Conservation (phyloP, 2,888 invertebrate genomes). For the Acanthoscelides obtectus region DNA sequence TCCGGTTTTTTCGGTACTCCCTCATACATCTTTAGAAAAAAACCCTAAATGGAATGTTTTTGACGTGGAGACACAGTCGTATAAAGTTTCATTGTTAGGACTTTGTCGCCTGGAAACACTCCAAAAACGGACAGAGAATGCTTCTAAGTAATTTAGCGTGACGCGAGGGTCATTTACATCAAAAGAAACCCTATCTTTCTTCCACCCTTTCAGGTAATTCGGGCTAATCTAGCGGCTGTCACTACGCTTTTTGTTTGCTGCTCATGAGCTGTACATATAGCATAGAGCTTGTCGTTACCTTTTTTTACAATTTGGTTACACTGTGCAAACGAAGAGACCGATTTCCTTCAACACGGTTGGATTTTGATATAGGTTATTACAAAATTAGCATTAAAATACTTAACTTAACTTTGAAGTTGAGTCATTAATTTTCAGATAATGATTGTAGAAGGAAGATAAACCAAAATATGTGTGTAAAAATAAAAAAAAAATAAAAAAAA, state of each 20-base stretch:
- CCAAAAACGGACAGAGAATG: background rate
- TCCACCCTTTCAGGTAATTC: background rate
- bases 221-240: background rate
- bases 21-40: too few relatives aligned
- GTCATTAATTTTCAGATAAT: too few relatives aligned
- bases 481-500: too few relatives aligned
- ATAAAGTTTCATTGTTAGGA: background rate
- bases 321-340: too few relatives aligned
- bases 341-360: too few relatives aligned
- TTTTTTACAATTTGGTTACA: too few relatives aligned
- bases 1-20: too few relatives aligned
- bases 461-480: too few relatives aligned
- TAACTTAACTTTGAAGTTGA: too few relatives aligned
- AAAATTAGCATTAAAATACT: too few relatives aligned
- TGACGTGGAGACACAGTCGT: background rate
- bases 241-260: background rate
- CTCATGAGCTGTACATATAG: background rate
- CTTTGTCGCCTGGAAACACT: background rate
- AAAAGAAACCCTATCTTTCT: background rate
- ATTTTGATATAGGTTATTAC: too few relatives aligned
- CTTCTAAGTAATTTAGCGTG: background rate
- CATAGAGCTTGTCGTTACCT: background rate
- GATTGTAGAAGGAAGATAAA: too few relatives aligned
- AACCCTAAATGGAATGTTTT: background rate
- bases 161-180: background rate